Evolutionary conservation across 2,113 vertebrate genomes (phyloP), one percentile per base, ranked within the genome.

Genomic region (Boulengeromyrus knoepffleri): DNA sequence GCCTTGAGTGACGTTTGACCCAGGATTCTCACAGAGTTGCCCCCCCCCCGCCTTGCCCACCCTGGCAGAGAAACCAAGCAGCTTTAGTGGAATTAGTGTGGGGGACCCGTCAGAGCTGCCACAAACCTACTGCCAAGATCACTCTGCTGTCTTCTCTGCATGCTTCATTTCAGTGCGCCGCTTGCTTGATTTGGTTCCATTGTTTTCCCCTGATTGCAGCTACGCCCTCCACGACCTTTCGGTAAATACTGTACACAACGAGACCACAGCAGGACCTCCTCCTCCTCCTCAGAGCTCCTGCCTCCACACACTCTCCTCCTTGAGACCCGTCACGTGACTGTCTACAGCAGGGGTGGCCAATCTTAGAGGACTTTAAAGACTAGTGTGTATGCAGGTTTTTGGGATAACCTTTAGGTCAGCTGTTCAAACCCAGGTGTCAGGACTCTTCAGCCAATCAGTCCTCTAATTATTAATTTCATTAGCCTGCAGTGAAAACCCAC

Each of bases 131-230:
- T 92, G 45, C 27, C 58, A 90, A 77, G 83, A 87, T 89, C 92
- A 93, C 91, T 92, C 90, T 88, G n/a, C 89, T 12, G 42, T 85
- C 12, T 7, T 46, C 7, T 10, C 89, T 4, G 52, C 50, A 9
- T 90, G 91, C 91, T 94, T 92, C 91, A 92, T 92, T 92, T 92
- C 89, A 91, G 91, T 91, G 53, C 86, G 53, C 87, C 85, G 74
- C n/a, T 70, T 5, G 39, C 66, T 93, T 93, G 92, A 93, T 93
- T 93, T 90, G 84, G 83, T 87, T 89, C 90, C 89, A 92, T 92
- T 92, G 91, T 93, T 52, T 53, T 31, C 4, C 9, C 17, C 47
- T 70, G 85, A 88, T 89, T 85, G 45, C 15, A 50, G 88, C 89
- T 66, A 88, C 19, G 80, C 53, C 50, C 27, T 52, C 39, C 13